phyloP scores from a whole-genome alignment of 2,888 invertebrate species.

The Hecatera dysodea region DNA sequence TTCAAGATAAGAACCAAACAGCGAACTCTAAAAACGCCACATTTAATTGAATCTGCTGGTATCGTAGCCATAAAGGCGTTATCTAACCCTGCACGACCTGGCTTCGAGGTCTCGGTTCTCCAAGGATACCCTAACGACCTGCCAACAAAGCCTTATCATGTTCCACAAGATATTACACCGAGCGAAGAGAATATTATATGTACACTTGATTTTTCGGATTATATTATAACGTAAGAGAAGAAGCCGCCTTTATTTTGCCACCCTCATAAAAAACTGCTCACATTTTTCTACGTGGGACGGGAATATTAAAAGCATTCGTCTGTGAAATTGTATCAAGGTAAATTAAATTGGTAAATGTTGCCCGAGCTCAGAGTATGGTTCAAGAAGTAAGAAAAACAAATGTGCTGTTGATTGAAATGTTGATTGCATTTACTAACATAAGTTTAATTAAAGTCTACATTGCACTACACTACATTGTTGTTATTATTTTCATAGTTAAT shows the following conservation, averaged over 20 bases:
- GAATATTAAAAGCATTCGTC: slow-evolving; percentile 55
- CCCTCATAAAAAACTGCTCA: slow-evolving; percentile 36
- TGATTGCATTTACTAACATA: slow-evolving; percentile 37
- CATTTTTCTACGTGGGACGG: slow-evolving; percentile 48
- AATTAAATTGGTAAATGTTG: slow-evolving; percentile 43
- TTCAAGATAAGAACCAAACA: slow-evolving; percentile 34
- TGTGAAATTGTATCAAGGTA: slow-evolving; percentile 45
- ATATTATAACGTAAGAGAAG: slow-evolving; percentile 46
- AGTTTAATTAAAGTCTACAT: slow-evolving; percentile 42
- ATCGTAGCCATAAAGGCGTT: slow-evolving; percentile 50
- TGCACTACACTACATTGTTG: not conserved
- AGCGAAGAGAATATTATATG: slow-evolving; percentile 48
- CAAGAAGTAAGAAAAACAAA: slow-evolving; percentile 31
- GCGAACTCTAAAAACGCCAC: slow-evolving; percentile 30
- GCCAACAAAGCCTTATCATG: slow-evolving; percentile 60
- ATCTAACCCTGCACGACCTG: slow-evolving; percentile 46
- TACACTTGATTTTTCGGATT: slow-evolving; percentile 53
- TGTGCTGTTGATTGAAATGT: slow-evolving; percentile 5
- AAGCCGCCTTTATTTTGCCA: slow-evolving; percentile 27
- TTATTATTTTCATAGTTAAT: slow-evolving; percentile 19
- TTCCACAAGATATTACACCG: slow-evolving; percentile 43
- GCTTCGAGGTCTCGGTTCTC: slow-evolving; percentile 47
- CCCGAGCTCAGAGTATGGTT: not conserved
- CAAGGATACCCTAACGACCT: slow-evolving; percentile 57
- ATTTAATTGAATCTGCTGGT: slow-evolving; percentile 60